Evolutionary conservation across 2,888 invertebrate genomes (phyloP), one percentile per base, ranked within the genome.

Genomic region (Rhynchonema sp.): DNA sequence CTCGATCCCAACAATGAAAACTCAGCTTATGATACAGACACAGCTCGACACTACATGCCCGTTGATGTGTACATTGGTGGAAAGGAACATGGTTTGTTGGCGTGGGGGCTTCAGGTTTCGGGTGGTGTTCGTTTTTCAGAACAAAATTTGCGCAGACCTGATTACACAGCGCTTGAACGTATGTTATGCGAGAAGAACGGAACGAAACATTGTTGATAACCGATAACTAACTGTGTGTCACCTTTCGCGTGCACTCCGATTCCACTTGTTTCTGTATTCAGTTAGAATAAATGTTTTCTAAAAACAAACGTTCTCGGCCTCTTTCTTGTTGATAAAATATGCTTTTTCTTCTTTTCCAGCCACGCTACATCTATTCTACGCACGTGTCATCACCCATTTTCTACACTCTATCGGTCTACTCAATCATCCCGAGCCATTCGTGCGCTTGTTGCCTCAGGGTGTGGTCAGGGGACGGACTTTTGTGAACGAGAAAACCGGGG

Each of bases 21-120:
- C 1, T 76, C 78, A 65, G 86, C 89, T 63, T 88, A 87, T 74
- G 79, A 81, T 66, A 77, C 77, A 60, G 75, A 82, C 2, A 74
- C 78, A 94, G 94, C 2, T 94, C 94, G 57, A 90, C 90, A 75
- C 94, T 94, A 76, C 91, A 98, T 86, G 78, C 98, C 98, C 13
- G 91, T 98, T 1, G 86, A 92, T 76, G 78, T 96, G 64, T 98
- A 98, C 70, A 83, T 98, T 65, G 96, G 96, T 6, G 96, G 96
- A 58, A 90, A 91, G 75, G 96, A 98, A 76, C 96, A 98, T 78
- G 82, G 82, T 82, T n/a, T n/a, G n/a, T n/a, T n/a, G n/a, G n/a
- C n/a, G n/a, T n/a, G n/a, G n/a, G n/a, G n/a, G n/a, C n/a, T n/a
- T n/a, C n/a, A n/a, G n/a, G n/a, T n/a, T n/a, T n/a, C n/a, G n/a